Conservation (phyloP, 2,888 invertebrate genomes). For the Apeira syringaria region DNA sequence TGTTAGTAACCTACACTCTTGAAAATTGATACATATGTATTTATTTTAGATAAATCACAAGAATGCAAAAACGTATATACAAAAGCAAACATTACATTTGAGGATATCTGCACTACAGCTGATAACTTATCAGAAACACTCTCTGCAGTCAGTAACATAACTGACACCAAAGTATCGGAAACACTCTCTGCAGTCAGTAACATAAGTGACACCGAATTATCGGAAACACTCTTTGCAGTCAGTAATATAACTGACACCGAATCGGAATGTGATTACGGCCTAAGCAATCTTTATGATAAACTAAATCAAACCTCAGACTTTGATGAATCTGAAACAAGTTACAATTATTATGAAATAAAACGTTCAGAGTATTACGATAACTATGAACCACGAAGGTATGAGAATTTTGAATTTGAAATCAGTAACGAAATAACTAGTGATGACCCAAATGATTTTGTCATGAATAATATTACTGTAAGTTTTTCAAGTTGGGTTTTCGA, state of each 20-base stretch:
- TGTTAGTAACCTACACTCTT: no score
- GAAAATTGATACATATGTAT: no score
- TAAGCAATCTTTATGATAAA: no score
- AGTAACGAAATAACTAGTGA: not conserved
- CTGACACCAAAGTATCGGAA: no score
- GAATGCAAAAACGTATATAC: constrained; percentile 1
- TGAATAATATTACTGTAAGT: not conserved
- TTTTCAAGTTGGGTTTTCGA: not conserved
- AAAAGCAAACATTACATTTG: not conserved
- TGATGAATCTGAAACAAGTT: not conserved
- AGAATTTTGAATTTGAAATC: not conserved
- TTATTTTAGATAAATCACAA: not conserved
- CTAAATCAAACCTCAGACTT: not conserved
- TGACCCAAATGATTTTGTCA: not conserved
- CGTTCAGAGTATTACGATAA: not conserved
- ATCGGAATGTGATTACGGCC: no score
- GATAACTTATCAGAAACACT: not conserved
- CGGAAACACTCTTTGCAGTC: no score
- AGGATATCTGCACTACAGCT: not conserved
- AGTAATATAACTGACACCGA: no score
- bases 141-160: not conserved
- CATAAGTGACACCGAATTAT: no score
- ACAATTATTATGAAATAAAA: not conserved
- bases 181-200: no score
- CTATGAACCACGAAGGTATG: not conserved